phyloP scores from a whole-genome alignment of 2,888 invertebrate genomes.

The Tinea trinotella region DNA sequence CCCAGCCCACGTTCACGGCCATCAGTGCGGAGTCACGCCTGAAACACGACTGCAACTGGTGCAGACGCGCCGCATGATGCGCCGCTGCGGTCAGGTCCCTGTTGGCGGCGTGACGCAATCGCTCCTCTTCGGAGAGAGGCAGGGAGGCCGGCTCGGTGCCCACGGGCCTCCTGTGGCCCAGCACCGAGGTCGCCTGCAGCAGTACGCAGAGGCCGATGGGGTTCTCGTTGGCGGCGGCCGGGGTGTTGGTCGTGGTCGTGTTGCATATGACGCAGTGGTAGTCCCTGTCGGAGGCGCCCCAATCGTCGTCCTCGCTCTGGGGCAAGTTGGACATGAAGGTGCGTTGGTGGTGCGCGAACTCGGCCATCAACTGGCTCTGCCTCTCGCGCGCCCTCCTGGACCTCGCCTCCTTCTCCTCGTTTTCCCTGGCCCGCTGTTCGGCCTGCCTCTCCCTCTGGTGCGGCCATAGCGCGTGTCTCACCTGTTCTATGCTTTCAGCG shows the following conservation, averaged over 20 bases:
- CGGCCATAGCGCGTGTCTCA: constrained; percentile 85
- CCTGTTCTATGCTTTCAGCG: constrained; percentile 78
- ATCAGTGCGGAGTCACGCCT: constrained; percentile 83
- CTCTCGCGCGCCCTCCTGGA: constrained; percentile 88
- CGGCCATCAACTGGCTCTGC: constrained; percentile 92
- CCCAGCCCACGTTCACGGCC: constrained; percentile 84
- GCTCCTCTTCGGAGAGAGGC: constrained; percentile 65
- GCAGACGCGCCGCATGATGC: constrained; percentile 84
- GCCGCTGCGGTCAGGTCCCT: constrained; percentile 78
- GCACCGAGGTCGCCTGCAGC: constrained; percentile 36
- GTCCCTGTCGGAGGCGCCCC: constrained; percentile 75
- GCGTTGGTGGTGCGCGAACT: constrained; percentile 92
- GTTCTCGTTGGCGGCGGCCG: constrained; percentile 80
- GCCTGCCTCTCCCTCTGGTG: constrained; percentile 84
- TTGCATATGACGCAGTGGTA: constrained; percentile 98
- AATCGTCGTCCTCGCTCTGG: constrained; percentile 69
- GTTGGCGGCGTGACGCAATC: constrained; percentile 58
- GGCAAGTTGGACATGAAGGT: constrained; percentile 81
- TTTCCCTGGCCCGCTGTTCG: constrained; percentile 78
- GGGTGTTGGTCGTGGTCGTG: constrained; percentile 86
- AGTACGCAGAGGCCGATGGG: constrained; percentile 86
- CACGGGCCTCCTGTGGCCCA: constrained; percentile 75
- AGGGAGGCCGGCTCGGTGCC: constrained; percentile 51
- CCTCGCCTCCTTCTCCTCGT: constrained; percentile 86
- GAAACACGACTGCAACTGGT: constrained; percentile 82